phyloP scores from a whole-genome alignment of 1,140 invertebrate genomes.

The Drosophila nebulosa region DNA sequence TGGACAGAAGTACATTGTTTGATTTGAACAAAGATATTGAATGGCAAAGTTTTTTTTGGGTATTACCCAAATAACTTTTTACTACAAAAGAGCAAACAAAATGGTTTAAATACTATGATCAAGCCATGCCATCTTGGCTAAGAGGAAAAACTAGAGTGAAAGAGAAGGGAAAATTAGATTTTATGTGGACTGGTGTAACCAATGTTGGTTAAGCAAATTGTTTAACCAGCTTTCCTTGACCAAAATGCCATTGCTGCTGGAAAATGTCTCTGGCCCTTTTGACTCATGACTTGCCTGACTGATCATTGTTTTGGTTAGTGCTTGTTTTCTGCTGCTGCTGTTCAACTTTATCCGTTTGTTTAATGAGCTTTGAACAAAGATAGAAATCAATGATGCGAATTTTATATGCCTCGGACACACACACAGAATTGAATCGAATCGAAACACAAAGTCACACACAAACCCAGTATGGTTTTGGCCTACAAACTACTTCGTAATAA shows the following conservation, averaged over 20 bases:
- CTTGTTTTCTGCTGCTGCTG: slow-evolving; percentile 25
- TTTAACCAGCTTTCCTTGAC: neutral
- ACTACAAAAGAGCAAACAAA: no score
- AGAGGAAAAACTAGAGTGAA: no score
- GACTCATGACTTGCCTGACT: neutral
- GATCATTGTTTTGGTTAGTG: neutral
- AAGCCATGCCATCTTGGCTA: no score
- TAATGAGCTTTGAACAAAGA: slow-evolving; percentile 58
- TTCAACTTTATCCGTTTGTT: slow-evolving; percentile 59
- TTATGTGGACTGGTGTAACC: no score
- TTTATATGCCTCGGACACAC: slow-evolving; percentile 39
- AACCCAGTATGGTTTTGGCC: slow-evolving; percentile 40
- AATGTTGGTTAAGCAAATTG: no score
- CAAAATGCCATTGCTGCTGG: neutral
- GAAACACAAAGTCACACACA: neutral
- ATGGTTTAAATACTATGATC: no score
- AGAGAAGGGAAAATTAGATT: neutral
- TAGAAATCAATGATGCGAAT: slow-evolving; percentile 60
- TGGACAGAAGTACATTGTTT: no score
- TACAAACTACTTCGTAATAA: slow-evolving; percentile 42
- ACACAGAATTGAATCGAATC: neutral
- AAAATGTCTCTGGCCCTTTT: neutral
- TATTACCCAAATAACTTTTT: no score
- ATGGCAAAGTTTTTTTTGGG: no score
- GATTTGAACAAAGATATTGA: no score